phyloP scores from a whole-genome alignment of 2,797 vertebrate genomes.

The Carduelis carduelis region DNA sequence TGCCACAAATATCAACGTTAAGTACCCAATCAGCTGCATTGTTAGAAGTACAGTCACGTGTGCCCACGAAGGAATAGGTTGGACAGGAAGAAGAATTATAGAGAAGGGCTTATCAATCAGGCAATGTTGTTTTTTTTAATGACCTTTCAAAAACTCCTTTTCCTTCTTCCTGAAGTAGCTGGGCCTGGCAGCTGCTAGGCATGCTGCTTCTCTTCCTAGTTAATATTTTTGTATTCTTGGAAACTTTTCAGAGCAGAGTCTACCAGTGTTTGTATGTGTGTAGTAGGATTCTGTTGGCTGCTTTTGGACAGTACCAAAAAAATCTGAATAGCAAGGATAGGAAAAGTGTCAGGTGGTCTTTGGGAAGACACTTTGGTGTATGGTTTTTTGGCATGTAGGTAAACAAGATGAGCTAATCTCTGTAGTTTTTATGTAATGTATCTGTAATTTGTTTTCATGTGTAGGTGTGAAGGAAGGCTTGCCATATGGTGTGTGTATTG shows the following conservation, averaged over 20 bases:
- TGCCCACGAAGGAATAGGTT: neutral
- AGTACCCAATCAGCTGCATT: slow-evolving; percentile 63
- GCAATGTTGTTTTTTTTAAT: neutral
- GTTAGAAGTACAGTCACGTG: slow-evolving; percentile 51
- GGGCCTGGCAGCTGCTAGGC: neutral
- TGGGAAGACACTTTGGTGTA: neutral
- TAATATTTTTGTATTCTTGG: neutral
- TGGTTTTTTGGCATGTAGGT: slow-evolving; percentile 40
- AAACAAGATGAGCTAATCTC: slow-evolving; percentile 56
- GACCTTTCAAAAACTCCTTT: slow-evolving; percentile 32
- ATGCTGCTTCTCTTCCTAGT: neutral
- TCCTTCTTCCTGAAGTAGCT: neutral
- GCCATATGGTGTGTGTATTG: slow-evolving; percentile 58
- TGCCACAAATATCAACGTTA: slow-evolving; percentile 60
- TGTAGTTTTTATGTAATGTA: slow-evolving; percentile 37
- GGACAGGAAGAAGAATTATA: slow-evolving; percentile 32
- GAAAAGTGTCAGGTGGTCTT: neutral
- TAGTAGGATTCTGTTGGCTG: neutral
- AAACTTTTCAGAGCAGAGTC: neutral
- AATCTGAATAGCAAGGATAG: neutral
- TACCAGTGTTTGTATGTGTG: neutral
- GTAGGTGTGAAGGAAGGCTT: slow-evolving; percentile 48
- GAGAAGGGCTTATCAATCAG: slow-evolving; percentile 16
- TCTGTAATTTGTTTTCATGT: slow-evolving; percentile 47
- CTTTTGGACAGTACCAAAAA: neutral